Base-by-base conservation (phyloP, 2,888 invertebrate species). In the Drosophila nr. perissopoda region DNA sequence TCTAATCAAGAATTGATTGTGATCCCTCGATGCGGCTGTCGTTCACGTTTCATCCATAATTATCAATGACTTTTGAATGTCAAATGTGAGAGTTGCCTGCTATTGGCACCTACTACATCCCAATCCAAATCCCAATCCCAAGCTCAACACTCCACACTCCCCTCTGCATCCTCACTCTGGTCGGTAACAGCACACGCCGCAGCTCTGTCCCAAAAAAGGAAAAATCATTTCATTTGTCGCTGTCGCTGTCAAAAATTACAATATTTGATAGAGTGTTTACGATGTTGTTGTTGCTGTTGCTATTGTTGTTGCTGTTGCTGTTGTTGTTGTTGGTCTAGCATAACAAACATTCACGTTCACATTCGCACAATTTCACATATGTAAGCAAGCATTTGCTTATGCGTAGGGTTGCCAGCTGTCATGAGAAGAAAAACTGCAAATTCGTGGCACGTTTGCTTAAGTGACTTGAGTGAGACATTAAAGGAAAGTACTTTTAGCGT, bases 1-100 rank as follows among this genome's bases (percentile, higher is more conserved):
- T 90, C 91, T 87, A 87, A 87, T 87, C 87, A 87, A 90, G 87
- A 89, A 87, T 90, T 90, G 87, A 87, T 87, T 90, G 91, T 87
- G 87, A 87, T 87, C 87, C 89, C 87, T 90, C 84, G 87, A 87
- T 84, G 89, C 91, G 91, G 88, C 91, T 87, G 87, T 87, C 87
- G 89, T 87, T 90, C 91, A 87, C 89, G 87, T 87, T 89, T 88
- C 82, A 82, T 74, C 82, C 87, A 87, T 87, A 87, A 87, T 87
- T 87, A 87, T 87, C 87, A 87, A 87, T 87, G 87, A 90, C 87
- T 87, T 87, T 87, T 87, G 87, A 87, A 87, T 87, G 87, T 90
- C 87, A 89, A 87, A 87, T 87, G 91, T 89, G 79, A 84, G 71
- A 68, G 75, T 62, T 63, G 70, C 64, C 82, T 75, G 86, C 82